Conservation (phyloP, 2,888 invertebrate species). For the Heliothis peltigera region DNA sequence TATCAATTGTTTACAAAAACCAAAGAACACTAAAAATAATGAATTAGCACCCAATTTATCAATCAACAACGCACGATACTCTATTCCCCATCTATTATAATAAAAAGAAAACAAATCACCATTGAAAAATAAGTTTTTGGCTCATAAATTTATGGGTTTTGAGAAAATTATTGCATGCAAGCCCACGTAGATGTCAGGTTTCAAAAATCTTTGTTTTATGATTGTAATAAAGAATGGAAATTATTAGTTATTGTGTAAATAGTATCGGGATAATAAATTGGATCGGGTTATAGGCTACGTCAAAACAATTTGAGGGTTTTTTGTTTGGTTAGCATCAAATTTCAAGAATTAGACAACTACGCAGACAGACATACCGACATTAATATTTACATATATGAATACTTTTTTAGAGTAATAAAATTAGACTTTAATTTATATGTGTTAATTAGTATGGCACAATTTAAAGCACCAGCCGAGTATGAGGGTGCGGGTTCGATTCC, state of each 20-base stretch:
- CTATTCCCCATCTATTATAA: slow-evolving; percentile 9
- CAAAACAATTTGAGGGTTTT: neutral
- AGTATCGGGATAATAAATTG: slow-evolving; percentile 22
- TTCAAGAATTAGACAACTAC: neutral
- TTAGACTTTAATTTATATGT: too few relatives aligned
- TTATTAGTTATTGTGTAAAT: slow-evolving; percentile 29
- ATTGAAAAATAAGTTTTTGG: slow-evolving; percentile 5
- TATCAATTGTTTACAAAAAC: neutral
- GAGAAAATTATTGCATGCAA: slow-evolving; percentile 15
- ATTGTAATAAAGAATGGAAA: slow-evolving; percentile 22
- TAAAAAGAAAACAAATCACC: slow-evolving; percentile 5
- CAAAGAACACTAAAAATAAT: neutral
- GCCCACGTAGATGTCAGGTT: slow-evolving; percentile 11
- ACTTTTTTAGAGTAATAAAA: too few relatives aligned
- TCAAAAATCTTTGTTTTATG: slow-evolving; percentile 33
- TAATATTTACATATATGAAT: too few relatives aligned
- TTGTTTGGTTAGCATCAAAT: neutral
- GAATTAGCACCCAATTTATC: slow-evolving; percentile 13
- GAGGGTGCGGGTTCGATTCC: too few relatives aligned
- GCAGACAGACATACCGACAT: neutral
- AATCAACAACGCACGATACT: slow-evolving; percentile 10
- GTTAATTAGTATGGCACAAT: too few relatives aligned
- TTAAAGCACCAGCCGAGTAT: too few relatives aligned
- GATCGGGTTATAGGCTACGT: slow-evolving; percentile 4
- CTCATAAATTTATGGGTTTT: slow-evolving; percentile 10